Evolutionary conservation across 2,113 vertebrate genomes (phyloP).

Genomic region (Xenotilapia flavipinnis): DNA sequence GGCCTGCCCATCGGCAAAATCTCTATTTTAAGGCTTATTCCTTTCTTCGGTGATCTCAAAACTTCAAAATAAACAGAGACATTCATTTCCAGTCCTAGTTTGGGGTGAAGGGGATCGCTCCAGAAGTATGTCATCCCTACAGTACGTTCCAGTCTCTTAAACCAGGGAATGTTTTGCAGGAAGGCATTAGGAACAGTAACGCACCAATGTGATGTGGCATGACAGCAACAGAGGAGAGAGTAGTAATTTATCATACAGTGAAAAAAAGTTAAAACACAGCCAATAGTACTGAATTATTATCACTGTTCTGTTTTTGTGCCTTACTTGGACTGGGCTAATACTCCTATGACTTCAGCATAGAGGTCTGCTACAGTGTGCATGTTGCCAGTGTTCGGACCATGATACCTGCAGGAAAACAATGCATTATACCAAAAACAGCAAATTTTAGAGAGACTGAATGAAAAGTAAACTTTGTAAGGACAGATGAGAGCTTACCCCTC

Average conservation of each 20-base stretch:
- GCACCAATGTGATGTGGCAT: neutral
- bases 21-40: constrained; percentile 49
- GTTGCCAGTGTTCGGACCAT: constrained; percentile 96
- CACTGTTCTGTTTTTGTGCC: constrained; percentile 11
- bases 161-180: neutral
- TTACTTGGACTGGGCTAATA: constrained; percentile 96
- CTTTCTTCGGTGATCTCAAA: constrained; percentile 37
- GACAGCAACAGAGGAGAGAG: neutral
- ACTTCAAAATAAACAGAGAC: constrained; percentile 53
- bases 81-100: constrained; percentile 70
- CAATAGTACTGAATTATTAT: neutral
- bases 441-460: neutral
- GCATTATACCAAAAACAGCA: neutral
- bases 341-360: constrained; percentile 94
- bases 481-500: constrained; percentile 81
- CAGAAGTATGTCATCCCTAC: constrained; percentile 21
- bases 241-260: neutral
- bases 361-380: constrained; percentile 98
- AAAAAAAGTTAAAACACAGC: neutral
- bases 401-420: constrained; percentile 76
- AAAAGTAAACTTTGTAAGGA: neutral
- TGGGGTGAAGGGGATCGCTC: constrained; percentile 45
- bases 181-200: neutral
- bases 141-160: constrained; percentile 19
- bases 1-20: neutral